A percentile compares a stretch with the other conserved stretches of the same genome.
Conservation (phyloP, 2,113 vertebrate genomes). For the Rhinogobius similis region DNA sequence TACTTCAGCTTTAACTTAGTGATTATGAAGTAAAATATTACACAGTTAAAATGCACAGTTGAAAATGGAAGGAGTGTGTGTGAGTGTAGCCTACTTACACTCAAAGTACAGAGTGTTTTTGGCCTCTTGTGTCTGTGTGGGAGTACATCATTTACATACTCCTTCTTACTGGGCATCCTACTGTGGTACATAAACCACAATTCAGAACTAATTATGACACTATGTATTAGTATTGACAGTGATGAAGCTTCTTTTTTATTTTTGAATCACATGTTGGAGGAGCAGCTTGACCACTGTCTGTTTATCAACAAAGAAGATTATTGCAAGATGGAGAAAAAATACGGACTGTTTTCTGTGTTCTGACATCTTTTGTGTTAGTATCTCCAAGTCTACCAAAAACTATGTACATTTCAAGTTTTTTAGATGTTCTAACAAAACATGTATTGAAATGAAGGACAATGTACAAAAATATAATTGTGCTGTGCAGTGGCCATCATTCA, state of each 20-base stretch:
- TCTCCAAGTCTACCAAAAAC: neutral
- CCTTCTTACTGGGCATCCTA: neutral
- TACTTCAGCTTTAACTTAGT: too few relatives aligned
- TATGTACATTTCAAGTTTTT: neutral
- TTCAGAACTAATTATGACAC: neutral
- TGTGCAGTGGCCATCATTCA: neutral
- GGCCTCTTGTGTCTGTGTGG: slow-evolving; percentile 1
- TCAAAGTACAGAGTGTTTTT: neutral
- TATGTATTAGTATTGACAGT: neutral
- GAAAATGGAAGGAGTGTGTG: neutral
- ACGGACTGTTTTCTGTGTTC: neutral
- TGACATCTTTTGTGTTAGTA: neutral
- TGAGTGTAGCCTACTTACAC: neutral
- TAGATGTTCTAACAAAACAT: neutral
- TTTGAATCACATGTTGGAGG: neutral
- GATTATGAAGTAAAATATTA: neutral
- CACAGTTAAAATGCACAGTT: neutral
- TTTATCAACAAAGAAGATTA: neutral
- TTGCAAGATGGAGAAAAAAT: neutral
- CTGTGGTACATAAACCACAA: neutral
- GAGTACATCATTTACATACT: slow-evolving; percentile 8
- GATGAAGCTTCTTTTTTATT: neutral
- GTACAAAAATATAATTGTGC: neutral
- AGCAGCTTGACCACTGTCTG: neutral
- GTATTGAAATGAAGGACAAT: slow-evolving; percentile 9